Base-by-base conservation (phyloP, 2,113 vertebrate genomes). In the Podarcis cretensis region DNA sequence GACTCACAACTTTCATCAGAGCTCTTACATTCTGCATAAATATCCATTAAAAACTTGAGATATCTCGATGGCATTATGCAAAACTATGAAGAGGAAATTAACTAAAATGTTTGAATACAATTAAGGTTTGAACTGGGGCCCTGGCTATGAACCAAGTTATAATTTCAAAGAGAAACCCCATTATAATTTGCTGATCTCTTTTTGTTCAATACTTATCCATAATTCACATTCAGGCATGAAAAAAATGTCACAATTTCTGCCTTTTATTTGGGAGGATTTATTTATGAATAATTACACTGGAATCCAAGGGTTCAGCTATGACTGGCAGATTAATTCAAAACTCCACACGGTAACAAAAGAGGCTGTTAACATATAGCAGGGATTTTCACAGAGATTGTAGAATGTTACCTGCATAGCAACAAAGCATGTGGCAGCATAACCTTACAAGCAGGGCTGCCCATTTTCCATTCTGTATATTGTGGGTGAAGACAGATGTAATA, bases 81-180 rank as follows among this genome's bases (percentile, higher is more conserved):
- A 96, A 97, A 96, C 96, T 96, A 96, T 96, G 96, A 96, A 95
- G 92, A 97, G 95, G 95, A 96, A 97, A 97, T 97, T 97, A 97
- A 97, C 97, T 94, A 95, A 97, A 97, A 97, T 96, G 96, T 97
- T 96, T 96, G 96, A 96, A 97, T 96, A 97, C 96, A 97, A 97
- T 97, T 96, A 97, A 94, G 95, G 96, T 96, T 95, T 94, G 91
- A 96, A 95, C 78, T 96, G 93, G 96, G 93, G 80, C 40, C 94
- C 93, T 96, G 95, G 95, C 96, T 95, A 96, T 95, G 95, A 97
- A 96, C 91, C 94, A 95, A 90, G 85, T 96, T 95, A 96, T 95
- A 91, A 94, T 89, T 89, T 92, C 20, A 5, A 92, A 92, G 93
- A 94, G 86, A 93, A 94, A 92, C 90, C 85, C 90, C 89, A 91